Evolutionary conservation across 2,888 invertebrate genomes (phyloP).

Genomic region (Hemaris fuciformis): DNA sequence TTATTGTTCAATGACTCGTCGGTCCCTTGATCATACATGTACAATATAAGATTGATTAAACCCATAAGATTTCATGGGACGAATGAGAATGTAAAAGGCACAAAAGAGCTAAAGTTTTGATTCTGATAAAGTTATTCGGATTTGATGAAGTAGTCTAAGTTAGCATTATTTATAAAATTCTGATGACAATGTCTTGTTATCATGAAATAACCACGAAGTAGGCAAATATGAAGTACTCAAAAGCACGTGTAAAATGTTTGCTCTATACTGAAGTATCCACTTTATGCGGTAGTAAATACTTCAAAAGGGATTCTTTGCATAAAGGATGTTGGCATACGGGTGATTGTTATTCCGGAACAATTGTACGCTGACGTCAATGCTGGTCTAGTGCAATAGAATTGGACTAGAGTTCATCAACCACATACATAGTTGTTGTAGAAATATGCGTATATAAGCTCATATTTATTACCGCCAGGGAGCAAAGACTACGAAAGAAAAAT

Average conservation of each 20-base stretch:
- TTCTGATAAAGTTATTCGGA: no score
- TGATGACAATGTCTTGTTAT: background rate
- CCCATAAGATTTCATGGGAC: no score
- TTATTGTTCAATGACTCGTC: no score
- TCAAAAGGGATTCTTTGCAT: constrained; percentile 27
- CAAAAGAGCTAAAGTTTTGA: no score
- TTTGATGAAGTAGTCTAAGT: no score
- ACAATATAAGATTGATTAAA: no score
- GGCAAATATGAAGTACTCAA: background rate
- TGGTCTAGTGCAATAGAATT: constrained; percentile 37
- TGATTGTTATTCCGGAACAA: constrained; percentile 46
- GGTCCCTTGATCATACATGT: no score
- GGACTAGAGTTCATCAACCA: constrained; percentile 48
- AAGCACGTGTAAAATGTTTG: constrained; percentile 12
- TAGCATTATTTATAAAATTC: background rate
- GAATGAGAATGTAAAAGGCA: no score
- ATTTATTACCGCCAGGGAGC: background rate
- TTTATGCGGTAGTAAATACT: constrained; percentile 38
- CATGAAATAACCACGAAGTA: background rate
- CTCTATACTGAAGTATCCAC: constrained; percentile 10
- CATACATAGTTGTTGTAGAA: background rate
- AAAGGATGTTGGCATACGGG: constrained; percentile 43
- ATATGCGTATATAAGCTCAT: background rate
- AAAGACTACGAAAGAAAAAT: background rate
- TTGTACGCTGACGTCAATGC: constrained; percentile 45